Conservation (phyloP, 2,888 invertebrate species). For the Parnassius glacialis region DNA sequence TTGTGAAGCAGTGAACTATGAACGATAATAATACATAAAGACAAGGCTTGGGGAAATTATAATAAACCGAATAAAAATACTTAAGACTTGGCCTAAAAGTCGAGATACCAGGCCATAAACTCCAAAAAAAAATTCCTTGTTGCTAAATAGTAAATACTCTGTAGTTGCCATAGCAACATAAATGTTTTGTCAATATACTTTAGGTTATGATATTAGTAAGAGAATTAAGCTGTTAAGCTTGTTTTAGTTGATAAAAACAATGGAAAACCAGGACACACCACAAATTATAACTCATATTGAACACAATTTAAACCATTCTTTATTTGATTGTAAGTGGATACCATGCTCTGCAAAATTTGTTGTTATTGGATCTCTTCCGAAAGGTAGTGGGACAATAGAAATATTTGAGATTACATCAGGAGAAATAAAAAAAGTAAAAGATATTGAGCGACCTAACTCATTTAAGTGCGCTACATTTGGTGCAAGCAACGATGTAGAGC, state of each 20-base stretch:
- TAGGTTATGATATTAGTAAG: constrained; percentile 36
- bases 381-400: constrained; percentile 92
- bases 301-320: constrained; percentile 89
- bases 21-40: too few species aligned
- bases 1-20: too few species aligned
- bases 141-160: neutral
- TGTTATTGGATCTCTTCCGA: constrained; percentile 91
- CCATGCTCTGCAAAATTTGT: constrained; percentile 97
- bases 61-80: too few species aligned
- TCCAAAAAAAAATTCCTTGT: too few species aligned
- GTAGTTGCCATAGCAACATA: constrained; percentile 53
- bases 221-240: neutral
- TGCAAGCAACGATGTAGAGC: constrained; percentile 89
- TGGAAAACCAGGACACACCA: constrained; percentile 85
- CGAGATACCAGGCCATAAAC: too few species aligned
- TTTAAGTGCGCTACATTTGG: constrained; percentile 97
- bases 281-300: constrained; percentile 95
- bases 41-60: too few species aligned
- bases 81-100: too few species aligned
- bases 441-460: constrained; percentile 89
- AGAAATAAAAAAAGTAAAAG: constrained; percentile 84
- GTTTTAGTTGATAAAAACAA: constrained; percentile 22
- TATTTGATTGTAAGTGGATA: constrained; percentile 97
- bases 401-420: constrained; percentile 89
- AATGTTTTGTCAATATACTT: constrained; percentile 40